Conservation (phyloP, 1,140 invertebrate genomes). For the Heliconius congener region DNA sequence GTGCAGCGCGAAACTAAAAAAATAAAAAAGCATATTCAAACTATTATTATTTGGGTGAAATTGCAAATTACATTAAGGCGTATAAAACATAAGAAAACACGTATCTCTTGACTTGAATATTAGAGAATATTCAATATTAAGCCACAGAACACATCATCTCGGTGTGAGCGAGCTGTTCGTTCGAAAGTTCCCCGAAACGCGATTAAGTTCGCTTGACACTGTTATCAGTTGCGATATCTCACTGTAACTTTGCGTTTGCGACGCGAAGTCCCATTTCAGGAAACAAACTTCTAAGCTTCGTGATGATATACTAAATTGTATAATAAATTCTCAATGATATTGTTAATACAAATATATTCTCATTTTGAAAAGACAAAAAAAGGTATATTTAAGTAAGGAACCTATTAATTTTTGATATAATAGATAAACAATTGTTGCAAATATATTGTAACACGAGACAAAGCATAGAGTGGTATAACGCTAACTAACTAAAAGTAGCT, state of each 20-base stretch:
- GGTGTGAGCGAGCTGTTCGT: background rate
- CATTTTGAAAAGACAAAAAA: too few relatives aligned
- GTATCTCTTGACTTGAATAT: background rate
- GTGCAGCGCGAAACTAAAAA: too few relatives aligned
- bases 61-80: too few relatives aligned
- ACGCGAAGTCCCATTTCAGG: background rate
- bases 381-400: too few relatives aligned
- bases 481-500: too few relatives aligned
- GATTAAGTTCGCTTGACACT: background rate
- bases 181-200: background rate
- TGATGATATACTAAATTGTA: background rate
- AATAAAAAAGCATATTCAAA: too few relatives aligned
- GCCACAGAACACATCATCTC: background rate
- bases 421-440: too few relatives aligned
- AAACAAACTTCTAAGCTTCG: background rate
- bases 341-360: too few relatives aligned
- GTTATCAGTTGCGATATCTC: conserved; percentile 1
- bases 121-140: too few relatives aligned
- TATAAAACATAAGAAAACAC: background rate
- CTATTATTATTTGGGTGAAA: background rate
- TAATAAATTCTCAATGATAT: background rate
- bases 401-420: too few relatives aligned
- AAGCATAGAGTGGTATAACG: too few relatives aligned
- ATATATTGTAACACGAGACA: too few relatives aligned
- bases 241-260: background rate